Base-by-base conservation (phyloP, 2,113 vertebrate genomes). In the Rissa tridactyla region DNA sequence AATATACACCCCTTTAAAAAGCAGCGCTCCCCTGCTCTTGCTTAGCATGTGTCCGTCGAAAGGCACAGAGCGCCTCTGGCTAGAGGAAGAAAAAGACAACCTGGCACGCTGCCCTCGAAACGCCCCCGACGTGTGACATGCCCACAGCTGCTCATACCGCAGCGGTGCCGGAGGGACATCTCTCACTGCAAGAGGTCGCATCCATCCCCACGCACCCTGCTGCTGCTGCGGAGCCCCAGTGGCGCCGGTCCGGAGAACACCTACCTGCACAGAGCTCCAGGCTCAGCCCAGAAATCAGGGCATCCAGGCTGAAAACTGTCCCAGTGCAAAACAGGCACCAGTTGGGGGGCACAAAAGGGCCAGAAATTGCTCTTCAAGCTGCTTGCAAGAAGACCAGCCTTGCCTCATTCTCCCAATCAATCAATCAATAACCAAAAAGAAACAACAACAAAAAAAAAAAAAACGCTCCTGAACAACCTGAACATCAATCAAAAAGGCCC, bases 11-110 rank as follows among this genome's bases (percentile, higher is more conserved):
- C 66, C 90, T 71, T 36, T 6, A 36, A 76, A 65, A 92, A 76
- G 88, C 90, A 97, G 90, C 78, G 20, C 92, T 90, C 75, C 82
- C 75, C 94, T 94, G 88, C 75, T 55, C 82, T 79, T 76, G 85
- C 78, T 87, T 55, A 94, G 85, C 32, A 42, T 14, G 20, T 30
- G 46, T 75, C 72, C 82, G 68, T 15, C 22, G 42, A 55, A 51
- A 90, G 73, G 92, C 69, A 90, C 34, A 52, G 70, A 78, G 46
- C 82, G 65, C 46, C n/a, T 90, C 29, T n/a, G 61, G 62, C 55
- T 7, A 44, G n/a, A 42, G 70, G 20, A 26, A 89, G 60, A 11
- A 44, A 85, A 93, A 71, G 5, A 64, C 78, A 91, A 2, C 82
- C 82, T 54, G 44, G 85, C 65, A 92, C 52, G 55, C 7, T 38